These are phyloP conservation scores for Empis stercorea DNA, from an alignment of 2,888 invertebrate species.

Conservation along the genomic window DNA sequence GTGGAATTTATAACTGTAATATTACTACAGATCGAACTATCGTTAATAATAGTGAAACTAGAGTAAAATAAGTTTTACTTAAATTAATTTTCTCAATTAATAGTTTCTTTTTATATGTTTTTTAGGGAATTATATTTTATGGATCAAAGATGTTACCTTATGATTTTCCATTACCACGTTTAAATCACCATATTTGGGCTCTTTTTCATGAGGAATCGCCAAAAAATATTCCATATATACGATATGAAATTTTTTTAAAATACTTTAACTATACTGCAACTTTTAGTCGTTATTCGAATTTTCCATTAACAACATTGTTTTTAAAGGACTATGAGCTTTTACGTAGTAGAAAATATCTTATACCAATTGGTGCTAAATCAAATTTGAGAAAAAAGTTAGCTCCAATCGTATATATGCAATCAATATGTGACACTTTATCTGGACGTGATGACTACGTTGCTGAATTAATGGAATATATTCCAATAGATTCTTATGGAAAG, in stretches of 20 bases:
- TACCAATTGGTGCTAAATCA: slow-evolving; percentile 41
- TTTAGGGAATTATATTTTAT: slow-evolving; percentile 59
- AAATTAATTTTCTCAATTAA: not conserved
- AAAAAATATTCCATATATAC: slow-evolving; percentile 59
- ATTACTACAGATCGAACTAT: slow-evolving; percentile 17
- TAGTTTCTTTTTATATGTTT: not conserved
- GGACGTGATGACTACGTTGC: slow-evolving; percentile 61
- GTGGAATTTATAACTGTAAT: slow-evolving; percentile 18
- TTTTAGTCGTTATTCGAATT: slow-evolving; percentile 59
- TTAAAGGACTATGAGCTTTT: slow-evolving; percentile 45
- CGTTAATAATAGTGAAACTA: slow-evolving; percentile 9
- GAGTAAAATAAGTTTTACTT: not conserved
- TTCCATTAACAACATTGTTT: slow-evolving; percentile 63
- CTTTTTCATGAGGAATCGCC: slow-evolving; percentile 80
- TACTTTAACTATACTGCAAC: slow-evolving; percentile 72
- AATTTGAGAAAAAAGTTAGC: slow-evolving; percentile 40
- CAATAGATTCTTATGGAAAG: slow-evolving; percentile 64
- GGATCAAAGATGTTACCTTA: slow-evolving; percentile 52
- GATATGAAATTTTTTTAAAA: slow-evolving; percentile 45
- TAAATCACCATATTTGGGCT: slow-evolving; percentile 50
- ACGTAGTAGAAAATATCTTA: slow-evolving; percentile 41
- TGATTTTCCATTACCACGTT: slow-evolving; percentile 57
- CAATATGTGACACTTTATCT: slow-evolving; percentile 67
- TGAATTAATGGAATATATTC: slow-evolving; percentile 57
- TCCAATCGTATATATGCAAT: slow-evolving; percentile 63